Base-by-base conservation (phyloP, 2,113 vertebrate species). In the Cavia porcellus region DNA sequence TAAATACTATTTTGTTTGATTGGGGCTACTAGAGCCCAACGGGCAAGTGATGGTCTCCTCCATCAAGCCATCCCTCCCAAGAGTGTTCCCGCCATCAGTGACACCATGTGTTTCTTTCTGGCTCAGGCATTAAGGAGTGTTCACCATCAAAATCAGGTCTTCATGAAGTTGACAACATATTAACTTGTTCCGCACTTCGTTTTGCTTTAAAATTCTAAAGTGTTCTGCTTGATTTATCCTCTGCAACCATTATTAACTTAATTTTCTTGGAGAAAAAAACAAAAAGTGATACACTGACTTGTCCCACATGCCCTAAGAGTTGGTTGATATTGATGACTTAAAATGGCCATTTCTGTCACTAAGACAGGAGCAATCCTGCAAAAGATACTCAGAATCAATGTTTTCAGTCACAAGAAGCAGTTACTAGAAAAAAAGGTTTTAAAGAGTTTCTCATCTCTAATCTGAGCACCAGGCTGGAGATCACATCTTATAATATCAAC, bases 251-350 rank as follows among this genome's bases (percentile, higher is more conserved):
- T 50, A 90, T 88, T 90, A 52, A 52, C 52, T 95, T 77, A 42
- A 32, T 72, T 96, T 97, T 85, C 57, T 75, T 5, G 19, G 47
- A 35, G 89, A 93, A 86, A 95, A 86, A 92, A 61, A 61, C 7
- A 45, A 64, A 97, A 70, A 64, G 35, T 32, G 85, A 96, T 75
- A 89, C 1, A 20, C 57, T 20, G 17, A 88, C 55, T 64, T 89
- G 55, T 57, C 25, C 77, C 79, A 47, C 59, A 45, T 30, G 8
- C 14, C 57, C n/a, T 77, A 89, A 66, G 47, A 92, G 24, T 22
- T 61, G 24, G 24, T 3, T 74, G 84, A 38, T 35, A 19, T 3
- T 74, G 84, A 38, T 35, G 72, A 86, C 68, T 79, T 59, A 50
- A 42, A 86, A 61, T 57, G 82, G 72, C 64, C 52, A 2, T 90